Evolutionary conservation across 2,888 invertebrate genomes (phyloP), one percentile per base, ranked within the genome.

Genomic region (Trachelus tabidus): DNA sequence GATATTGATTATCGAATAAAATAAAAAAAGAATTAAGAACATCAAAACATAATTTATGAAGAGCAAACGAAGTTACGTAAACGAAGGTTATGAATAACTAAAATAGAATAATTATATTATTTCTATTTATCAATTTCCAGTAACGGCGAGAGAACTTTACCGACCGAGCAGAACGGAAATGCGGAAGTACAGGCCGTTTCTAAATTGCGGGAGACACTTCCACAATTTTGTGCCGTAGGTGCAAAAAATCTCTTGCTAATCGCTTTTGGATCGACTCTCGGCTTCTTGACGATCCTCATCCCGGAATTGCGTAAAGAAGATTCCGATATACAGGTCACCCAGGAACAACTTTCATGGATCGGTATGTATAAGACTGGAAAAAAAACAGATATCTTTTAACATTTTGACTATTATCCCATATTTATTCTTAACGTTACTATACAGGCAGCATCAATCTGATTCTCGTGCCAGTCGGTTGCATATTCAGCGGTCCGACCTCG

Each of bases 281-380:
- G 97, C 0, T 96, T 96, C 85, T 95, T 96, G 0, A 96, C 97
- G 6, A 96, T 97, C 81, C 93, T 96, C 31, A 96, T 97, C 85
- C 96, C 96, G 11, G 95, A 95, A 11, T 93, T 97, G 71, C 93
- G 92, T 81, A 92, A 94, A 74, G 40, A 83, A 0, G 78, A 87
- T 73, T 76, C 90, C 3, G 93, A 93, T 11, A 86, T 90, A 11
- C 78, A 80, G 0, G 89, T 89, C 1, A 88, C 87, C 2, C 81
- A 84, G 15, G 90, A 90, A 33, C 88, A 91, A 76, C 69, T 91
- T 0, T 89, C 91, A 31, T 91, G 91, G 91, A 91, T 91, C 71
- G 89, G 91, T 91, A 73, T 83, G 88, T 83, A n/a, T 11, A 34
- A 71, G 0, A 33, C 3, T 34, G 3, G 1, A n/a, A 71, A 76